Conservation (phyloP, 37 sponge, comb jelly and placozoan genomes). For the Diacarnus erythraeanus region DNA sequence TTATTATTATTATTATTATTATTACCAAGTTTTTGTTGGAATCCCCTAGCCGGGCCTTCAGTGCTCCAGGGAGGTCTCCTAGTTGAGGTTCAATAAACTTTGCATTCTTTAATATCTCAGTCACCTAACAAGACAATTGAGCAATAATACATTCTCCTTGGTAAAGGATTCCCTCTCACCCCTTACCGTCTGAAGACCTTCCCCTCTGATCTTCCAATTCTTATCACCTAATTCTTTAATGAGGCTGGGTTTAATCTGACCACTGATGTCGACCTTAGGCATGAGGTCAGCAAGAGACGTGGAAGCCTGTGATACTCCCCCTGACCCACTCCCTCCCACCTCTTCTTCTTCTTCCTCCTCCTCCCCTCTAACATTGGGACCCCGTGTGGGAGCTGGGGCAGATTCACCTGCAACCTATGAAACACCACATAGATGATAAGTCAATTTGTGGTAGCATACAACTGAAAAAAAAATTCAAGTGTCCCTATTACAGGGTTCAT, state of each 20-base stretch:
- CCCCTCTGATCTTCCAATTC: slow-evolving; percentile 89
- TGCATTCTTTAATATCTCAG: slow-evolving; percentile 63
- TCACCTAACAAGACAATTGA: slow-evolving; percentile 29
- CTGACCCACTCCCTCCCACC: slow-evolving; percentile 36
- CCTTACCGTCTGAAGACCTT: slow-evolving; percentile 71
- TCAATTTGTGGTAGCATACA: too few species aligned
- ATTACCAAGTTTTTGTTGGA: slow-evolving; percentile 90
- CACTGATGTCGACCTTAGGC: slow-evolving; percentile 86
- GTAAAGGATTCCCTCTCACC: not conserved
- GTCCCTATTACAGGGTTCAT: too few species aligned
- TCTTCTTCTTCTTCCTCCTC: slow-evolving; percentile 25
- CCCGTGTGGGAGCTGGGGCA: slow-evolving; percentile 73
- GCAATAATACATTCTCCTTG: not conserved
- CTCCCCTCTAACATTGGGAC: slow-evolving; percentile 49
- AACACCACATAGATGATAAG: too few species aligned
- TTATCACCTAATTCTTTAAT: slow-evolving; percentile 83
- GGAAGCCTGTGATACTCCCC: slow-evolving; percentile 11
- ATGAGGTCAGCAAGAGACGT: slow-evolving; percentile 75
- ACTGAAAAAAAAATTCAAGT: too few species aligned
- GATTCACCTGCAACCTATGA: slow-evolving; percentile 48
- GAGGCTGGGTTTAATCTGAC: slow-evolving; percentile 62
- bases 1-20: not conserved
- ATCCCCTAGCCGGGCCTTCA: slow-evolving; percentile 79
- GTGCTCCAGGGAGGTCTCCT: slow-evolving; percentile 80
- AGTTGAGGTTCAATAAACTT: slow-evolving; percentile 84